Conservation (phyloP, 2,113 vertebrate species). For the Silurus meridionalis region DNA sequence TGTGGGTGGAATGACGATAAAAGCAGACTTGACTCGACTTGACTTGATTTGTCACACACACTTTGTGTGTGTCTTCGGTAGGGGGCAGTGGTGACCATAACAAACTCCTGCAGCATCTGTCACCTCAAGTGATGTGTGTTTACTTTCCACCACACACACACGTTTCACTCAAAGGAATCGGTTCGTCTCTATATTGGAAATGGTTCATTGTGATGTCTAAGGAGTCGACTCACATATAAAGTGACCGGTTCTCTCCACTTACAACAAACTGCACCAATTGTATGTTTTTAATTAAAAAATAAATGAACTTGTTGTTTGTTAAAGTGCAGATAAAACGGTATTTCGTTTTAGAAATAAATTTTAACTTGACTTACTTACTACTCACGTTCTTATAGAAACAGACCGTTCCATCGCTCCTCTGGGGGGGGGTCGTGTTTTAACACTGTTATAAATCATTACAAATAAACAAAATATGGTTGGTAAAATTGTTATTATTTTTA, state of each 20-base stretch:
- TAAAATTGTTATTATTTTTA: neutral
- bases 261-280: no score
- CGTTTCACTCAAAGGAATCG: neutral
- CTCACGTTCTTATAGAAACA: neutral
- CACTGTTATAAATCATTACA: neutral
- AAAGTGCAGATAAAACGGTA: no score
- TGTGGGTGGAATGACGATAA: no score
- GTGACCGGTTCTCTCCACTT: no score
- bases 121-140: neutral
- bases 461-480: neutral
- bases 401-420: neutral
- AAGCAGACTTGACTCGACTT: no score
- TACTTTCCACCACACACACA: neutral
- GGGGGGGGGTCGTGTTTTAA: neutral
- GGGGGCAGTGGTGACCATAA: neutral
- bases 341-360: no score
- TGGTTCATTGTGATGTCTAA: neutral
- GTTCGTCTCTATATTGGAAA: neutral
- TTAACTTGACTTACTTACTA: neutral
- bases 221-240: neutral
- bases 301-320: no score
- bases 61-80: neutral
- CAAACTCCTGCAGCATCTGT: neutral
- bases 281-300: no score
- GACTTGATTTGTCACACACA: no score